These are phyloP conservation scores for Epizoanthus scotinus DNA, from an alignment of 92 coral and sea anemone genomes.

Conservation along the genomic window DNA sequence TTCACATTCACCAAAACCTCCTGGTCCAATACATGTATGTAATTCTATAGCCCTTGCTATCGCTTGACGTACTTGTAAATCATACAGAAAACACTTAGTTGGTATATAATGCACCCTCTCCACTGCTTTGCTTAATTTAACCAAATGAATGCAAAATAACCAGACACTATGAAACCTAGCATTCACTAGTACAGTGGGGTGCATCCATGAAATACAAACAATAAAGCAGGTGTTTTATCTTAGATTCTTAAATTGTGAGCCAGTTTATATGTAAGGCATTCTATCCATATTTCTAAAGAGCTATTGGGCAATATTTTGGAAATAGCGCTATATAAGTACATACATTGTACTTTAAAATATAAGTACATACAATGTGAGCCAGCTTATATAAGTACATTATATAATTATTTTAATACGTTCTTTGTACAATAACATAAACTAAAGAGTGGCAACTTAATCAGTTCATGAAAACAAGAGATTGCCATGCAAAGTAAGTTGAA, in stretches of 20 bases:
- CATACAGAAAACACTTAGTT: background rate
- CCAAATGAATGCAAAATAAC: conserved; percentile 18
- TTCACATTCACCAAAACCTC: background rate
- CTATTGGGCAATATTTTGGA: too few species aligned
- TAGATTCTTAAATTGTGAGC: too few species aligned
- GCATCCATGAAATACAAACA: conserved; percentile 9
- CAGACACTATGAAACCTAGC: background rate
- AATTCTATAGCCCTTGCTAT: too few species aligned
- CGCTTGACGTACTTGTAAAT: background rate
- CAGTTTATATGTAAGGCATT: too few species aligned
- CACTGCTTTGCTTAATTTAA: background rate
- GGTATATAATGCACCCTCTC: background rate
- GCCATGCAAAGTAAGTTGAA: background rate
- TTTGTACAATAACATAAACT: background rate
- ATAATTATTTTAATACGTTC: background rate
- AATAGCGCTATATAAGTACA: too few species aligned
- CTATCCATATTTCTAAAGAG: too few species aligned
- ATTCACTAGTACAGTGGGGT: conserved; percentile 30
- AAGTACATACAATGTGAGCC: too few species aligned
- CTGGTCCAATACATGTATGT: background rate
- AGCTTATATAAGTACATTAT: too few species aligned
- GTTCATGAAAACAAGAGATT: background rate
- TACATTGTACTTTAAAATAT: too few species aligned
- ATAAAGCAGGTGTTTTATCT: conserved; percentile 33
- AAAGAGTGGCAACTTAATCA: background rate